These are phyloP conservation scores for Neocloeon triangulifer DNA, from an alignment of 1,140 invertebrate genomes.

Conservation along the genomic window DNA sequence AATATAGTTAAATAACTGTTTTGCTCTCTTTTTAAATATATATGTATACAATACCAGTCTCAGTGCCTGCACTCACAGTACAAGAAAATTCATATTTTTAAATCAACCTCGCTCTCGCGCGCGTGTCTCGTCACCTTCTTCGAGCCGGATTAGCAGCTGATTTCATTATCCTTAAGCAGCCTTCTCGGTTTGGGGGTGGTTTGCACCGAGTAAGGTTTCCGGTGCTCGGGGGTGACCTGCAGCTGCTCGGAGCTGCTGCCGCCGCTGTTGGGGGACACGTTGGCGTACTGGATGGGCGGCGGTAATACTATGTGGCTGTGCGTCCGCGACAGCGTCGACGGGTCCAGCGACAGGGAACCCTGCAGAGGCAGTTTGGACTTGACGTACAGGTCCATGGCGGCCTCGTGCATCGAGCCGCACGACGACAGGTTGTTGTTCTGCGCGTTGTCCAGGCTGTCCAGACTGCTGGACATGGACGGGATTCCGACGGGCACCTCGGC, in stretches of 20 bases:
- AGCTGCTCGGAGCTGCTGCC: not conserved
- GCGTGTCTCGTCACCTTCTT: too few species aligned
- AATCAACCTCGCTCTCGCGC: too few species aligned
- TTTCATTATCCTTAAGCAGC: conserved; percentile 7
- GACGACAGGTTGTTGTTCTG: conserved; percentile 12
- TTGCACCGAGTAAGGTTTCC: conserved; percentile 2
- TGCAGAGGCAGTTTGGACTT: conserved; percentile 15
- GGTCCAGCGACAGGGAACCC: conserved; percentile 24
- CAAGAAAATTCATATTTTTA: too few species aligned
- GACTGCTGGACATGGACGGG: conserved; percentile 16
- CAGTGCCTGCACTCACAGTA: too few species aligned
- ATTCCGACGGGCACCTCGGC: conserved; percentile 17
- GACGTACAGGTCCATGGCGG: too few species aligned
- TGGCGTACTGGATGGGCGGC: conserved; percentile 11
- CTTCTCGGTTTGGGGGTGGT: not conserved
- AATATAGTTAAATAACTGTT: too few species aligned
- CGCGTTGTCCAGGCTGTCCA: conserved; percentile 11
- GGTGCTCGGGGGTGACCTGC: conserved; percentile 2
- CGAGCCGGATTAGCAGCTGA: conserved; percentile 6
- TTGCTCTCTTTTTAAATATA: too few species aligned
- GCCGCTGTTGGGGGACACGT: conserved; percentile 7
- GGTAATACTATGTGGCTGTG: conserved; percentile 6
- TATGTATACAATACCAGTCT: too few species aligned
- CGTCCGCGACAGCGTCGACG: conserved; percentile 17
- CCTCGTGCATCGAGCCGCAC: too few species aligned